phyloP scores from a whole-genome alignment of 1,140 invertebrate genomes.

The Himalopsyche phryganea region DNA sequence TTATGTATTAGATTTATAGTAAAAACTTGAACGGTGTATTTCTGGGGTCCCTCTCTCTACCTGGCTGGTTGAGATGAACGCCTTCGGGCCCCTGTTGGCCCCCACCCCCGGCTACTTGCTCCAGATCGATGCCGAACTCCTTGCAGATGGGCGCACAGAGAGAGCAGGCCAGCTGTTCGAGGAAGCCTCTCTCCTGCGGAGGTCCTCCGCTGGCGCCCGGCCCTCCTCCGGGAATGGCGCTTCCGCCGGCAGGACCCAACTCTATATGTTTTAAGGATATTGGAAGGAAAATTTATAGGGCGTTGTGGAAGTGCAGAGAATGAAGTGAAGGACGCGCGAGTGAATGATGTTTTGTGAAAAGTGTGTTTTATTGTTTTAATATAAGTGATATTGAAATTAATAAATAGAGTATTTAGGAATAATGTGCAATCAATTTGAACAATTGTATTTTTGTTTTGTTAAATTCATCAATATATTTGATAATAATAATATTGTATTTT shows the following conservation, averaged over 20 bases:
- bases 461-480: no score
- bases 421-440: no score
- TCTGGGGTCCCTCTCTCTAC: conserved; percentile 15
- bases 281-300: no score
- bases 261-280: no score
- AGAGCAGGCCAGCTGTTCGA: conserved; percentile 48
- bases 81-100: conserved; percentile 40
- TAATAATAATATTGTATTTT: no score
- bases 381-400: no score
- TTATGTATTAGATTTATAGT: no score
- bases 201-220: conserved; percentile 7
- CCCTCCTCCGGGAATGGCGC: conserved; percentile 31
- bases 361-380: no score
- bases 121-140: conserved; percentile 48
- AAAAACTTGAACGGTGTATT: no score
- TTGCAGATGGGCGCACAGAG: conserved; percentile 51
- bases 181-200: conserved; percentile 41
- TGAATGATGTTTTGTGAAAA: neutral
- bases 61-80: conserved; percentile 32
- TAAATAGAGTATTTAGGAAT: no score
- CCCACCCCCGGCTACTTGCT: conserved; percentile 42
- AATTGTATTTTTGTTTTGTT: no score
- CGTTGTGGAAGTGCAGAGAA: no score
- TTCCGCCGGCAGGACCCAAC: conserved; percentile 37
- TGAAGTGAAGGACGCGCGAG: neutral